Evolutionary conservation across 1,140 invertebrate species (phyloP).

Genomic region (Pseudomyrmex flavicornis): DNA sequence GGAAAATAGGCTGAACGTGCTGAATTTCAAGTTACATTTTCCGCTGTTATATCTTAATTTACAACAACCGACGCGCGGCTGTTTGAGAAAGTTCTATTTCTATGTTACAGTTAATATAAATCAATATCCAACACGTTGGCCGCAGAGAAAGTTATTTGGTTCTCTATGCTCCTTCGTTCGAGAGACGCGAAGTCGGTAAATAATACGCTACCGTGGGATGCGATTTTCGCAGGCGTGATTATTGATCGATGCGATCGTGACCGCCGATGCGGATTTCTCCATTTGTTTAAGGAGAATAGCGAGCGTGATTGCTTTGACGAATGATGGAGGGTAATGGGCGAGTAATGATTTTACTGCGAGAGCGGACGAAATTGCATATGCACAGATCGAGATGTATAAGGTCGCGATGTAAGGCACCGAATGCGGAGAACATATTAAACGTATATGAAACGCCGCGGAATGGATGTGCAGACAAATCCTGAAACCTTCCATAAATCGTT

Average conservation of each 20-base stretch:
- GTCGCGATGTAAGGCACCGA: constrained; percentile 26
- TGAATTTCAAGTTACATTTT: not conserved
- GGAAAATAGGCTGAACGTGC: not conserved
- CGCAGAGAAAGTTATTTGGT: constrained; percentile 37
- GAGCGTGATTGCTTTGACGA: constrained; percentile 62
- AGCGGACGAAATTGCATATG: constrained; percentile 44
- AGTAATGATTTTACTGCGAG: constrained; percentile 63
- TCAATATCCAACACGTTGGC: not conserved
- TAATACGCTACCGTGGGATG: constrained; percentile 60
- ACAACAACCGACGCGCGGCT: not conserved
- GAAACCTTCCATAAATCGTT: not conserved
- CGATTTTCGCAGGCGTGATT: constrained; percentile 64
- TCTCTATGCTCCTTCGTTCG: constrained; percentile 27
- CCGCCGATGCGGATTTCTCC: constrained; percentile 29
- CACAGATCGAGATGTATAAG: constrained; percentile 21
- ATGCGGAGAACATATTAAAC: constrained; percentile 16
- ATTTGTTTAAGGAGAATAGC: constrained; percentile 55
- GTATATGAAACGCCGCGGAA: not conserved
- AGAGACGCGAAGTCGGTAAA: constrained; percentile 36
- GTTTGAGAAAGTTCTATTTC: constrained; percentile 21
- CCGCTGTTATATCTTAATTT: constrained; percentile 26
- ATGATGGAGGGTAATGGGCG: constrained; percentile 53
- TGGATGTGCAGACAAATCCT: not conserved
- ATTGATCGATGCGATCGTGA: constrained; percentile 67
- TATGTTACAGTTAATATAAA: constrained; percentile 14